Conservation (phyloP, 2,113 vertebrate genomes). For the Cynoglossus semilaevis region DNA sequence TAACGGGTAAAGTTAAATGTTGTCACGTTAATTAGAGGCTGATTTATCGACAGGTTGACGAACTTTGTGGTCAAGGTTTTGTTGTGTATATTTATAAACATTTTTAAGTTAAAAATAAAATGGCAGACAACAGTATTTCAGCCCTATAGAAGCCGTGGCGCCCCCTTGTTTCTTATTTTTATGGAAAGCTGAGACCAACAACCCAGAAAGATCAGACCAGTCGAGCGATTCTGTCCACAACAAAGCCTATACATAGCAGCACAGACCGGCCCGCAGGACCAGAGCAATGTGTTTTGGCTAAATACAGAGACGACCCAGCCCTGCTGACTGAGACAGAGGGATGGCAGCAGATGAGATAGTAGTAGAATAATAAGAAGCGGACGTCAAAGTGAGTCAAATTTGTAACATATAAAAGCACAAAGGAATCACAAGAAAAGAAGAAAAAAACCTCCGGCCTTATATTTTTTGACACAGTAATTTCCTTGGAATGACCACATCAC, state of each 20-base stretch:
- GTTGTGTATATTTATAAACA: too few relatives aligned
- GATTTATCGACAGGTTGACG: too few relatives aligned
- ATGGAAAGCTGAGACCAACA: conserved; percentile 45
- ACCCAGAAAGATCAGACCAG: conserved; percentile 39
- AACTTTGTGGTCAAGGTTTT: too few relatives aligned
- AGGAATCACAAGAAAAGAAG: too few relatives aligned
- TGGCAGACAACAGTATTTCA: too few relatives aligned
- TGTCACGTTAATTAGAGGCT: too few relatives aligned
- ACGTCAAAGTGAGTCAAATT: too few relatives aligned
- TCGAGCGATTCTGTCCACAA: conserved; percentile 51
- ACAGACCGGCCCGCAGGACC: conserved; percentile 46
- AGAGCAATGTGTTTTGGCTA: conserved; percentile 54
- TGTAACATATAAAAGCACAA: too few relatives aligned
- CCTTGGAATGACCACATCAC: conserved; percentile 38
- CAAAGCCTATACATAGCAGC: conserved; percentile 59
- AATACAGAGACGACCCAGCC: conserved; percentile 48
- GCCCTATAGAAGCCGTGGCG: neutral
- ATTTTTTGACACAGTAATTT: neutral
- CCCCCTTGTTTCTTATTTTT: conserved; percentile 30
- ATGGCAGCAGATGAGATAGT: conserved; percentile 29
- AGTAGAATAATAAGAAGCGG: conserved; percentile 5
- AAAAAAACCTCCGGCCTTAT: neutral
- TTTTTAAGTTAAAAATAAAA: too few relatives aligned
- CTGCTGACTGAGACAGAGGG: conserved; percentile 23
- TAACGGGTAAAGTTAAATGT: too few relatives aligned